Evolutionary conservation across 2,888 invertebrate genomes (phyloP), one percentile per base, ranked within the genome.

Genomic region (Nemoura dubitans): DNA sequence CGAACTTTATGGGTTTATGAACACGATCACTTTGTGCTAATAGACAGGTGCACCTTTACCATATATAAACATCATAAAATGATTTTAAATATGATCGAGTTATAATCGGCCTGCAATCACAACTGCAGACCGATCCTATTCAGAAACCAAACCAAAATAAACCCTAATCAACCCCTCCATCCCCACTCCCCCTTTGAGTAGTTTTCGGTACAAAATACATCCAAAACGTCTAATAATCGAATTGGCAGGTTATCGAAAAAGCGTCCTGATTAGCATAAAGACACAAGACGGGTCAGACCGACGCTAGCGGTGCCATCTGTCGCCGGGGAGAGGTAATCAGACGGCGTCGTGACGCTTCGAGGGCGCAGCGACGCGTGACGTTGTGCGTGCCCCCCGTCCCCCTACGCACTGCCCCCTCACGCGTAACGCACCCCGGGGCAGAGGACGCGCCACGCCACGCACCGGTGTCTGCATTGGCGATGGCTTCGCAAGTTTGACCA

Each of bases 311-410:
- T 28, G 78, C 78, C 78, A 78, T 78, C 78, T 78, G 78, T 26
- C n/a, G 78, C 5, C 26, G 25, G 26, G 27, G 78, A 28, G 7
- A 3, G 28, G 26, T 26, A 78, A 78, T 78, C n/a, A 78, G 78
- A 78, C 25, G 78, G 78, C 78, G 78, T 78, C 78, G 78, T 2
- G 27, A 16, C 78, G 78, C 78, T 78, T 78, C 25, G 76, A 5
- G 21, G 28, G 78, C 36, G 36, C 78, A 28, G 28, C 78, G 78
- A 21, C 78, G 78, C 78, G 78, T 78, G 78, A 78, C 78, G 78
- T 6, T 1, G n/a, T n/a, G 78, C 28, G 78, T 78, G 27, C 7
- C 5, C 78, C n/a, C 78, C 10, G 0, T 27, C 78, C 10, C 26
- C 78, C 78, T 6, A 28, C 27, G 28, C 78, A 78, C 78, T 26